Conservation (phyloP, 1,140 invertebrate genomes). For the Anagrus nilaparvatae region DNA sequence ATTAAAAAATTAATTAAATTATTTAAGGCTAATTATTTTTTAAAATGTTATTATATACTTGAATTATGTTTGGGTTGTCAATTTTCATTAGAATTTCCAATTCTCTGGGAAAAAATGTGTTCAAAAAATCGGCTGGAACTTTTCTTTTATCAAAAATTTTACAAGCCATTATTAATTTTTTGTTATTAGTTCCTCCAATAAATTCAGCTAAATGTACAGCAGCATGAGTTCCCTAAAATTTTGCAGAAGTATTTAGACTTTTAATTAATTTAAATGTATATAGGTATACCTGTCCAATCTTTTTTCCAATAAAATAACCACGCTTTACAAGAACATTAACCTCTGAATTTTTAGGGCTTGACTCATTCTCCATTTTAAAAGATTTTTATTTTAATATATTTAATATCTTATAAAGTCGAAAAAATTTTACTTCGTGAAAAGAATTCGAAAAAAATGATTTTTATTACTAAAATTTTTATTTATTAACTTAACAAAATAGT, state of each 20-base stretch:
- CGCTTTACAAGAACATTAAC: constrained; percentile 68
- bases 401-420: constrained; percentile 8
- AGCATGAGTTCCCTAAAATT: constrained; percentile 67
- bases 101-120: constrained; percentile 87
- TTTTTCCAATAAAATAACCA: constrained; percentile 73
- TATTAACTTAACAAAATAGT: neutral
- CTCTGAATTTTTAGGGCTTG: constrained; percentile 66
- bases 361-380: constrained; percentile 47
- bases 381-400: too few relatives aligned
- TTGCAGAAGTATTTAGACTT: neutral
- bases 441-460: neutral
- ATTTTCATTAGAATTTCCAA: constrained; percentile 80
- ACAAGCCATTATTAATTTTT: constrained; percentile 67
- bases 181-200: constrained; percentile 52
- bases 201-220: constrained; percentile 74
- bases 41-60: too few relatives aligned
- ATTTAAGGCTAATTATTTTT: too few relatives aligned
- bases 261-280: constrained; percentile 9
- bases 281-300: constrained; percentile 58
- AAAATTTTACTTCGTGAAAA: constrained; percentile 5
- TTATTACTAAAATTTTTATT: neutral
- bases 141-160: constrained; percentile 84
- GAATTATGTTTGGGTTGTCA: constrained; percentile 80
- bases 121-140: constrained; percentile 73
- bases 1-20: too few relatives aligned